Percentiles rank a stretch among this genome's conserved stretches.
These are phyloP conservation scores for Motacilla tschutschensis DNA, from an alignment of 2,113 vertebrate genomes.

Conservation along the genomic window DNA sequence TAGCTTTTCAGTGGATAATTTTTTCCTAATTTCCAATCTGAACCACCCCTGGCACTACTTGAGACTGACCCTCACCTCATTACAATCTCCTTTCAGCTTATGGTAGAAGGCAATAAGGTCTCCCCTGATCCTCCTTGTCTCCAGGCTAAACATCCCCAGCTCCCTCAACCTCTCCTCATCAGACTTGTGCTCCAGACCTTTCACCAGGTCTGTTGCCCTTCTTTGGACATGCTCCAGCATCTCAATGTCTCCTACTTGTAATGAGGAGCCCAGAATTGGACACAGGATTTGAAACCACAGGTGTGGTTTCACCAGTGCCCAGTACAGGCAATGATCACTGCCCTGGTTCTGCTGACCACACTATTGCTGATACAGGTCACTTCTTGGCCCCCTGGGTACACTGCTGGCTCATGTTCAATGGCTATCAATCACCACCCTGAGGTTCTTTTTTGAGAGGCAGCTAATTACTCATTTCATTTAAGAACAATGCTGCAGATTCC, in stretches of 20 bases:
- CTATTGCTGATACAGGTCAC: background rate
- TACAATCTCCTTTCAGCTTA: background rate
- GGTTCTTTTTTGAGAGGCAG: background rate
- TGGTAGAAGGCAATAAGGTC: background rate
- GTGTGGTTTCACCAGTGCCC: fast-evolving
- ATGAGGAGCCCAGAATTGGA: background rate
- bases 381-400: background rate
- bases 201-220: fast-evolving
- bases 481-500: background rate
- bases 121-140: background rate
- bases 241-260: background rate
- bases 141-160: background rate
- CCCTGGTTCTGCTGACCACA: background rate
- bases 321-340: background rate
- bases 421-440: fast-evolving
- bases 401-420: background rate
- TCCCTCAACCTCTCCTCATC: background rate
- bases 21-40: background rate
- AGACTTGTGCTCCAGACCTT: background rate
- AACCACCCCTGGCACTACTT: background rate
- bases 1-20: background rate
- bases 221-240: fast-evolving
- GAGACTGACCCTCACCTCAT: background rate
- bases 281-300: background rate
- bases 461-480: background rate